Percentiles rank a stretch among this genome's conserved stretches.
These are phyloP conservation scores for Vulpes ferrilata DNA, from an alignment of 2,113 vertebrate species.

Conservation along the genomic window DNA sequence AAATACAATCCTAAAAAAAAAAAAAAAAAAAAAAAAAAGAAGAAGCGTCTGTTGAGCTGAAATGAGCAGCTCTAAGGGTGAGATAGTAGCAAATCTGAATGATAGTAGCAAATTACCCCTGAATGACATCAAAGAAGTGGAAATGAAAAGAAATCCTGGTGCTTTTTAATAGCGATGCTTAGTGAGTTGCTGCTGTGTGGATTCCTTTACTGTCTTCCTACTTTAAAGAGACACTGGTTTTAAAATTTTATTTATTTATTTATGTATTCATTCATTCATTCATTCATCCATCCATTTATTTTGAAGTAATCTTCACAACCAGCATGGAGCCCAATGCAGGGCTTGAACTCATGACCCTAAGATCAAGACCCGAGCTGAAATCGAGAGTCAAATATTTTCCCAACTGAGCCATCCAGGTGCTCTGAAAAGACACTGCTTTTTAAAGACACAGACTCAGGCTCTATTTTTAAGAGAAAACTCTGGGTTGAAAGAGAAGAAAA, in stretches of 20 bases:
- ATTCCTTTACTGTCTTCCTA: neutral
- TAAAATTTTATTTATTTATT: too few relatives aligned
- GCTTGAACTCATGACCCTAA: neutral
- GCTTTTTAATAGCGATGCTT: neutral
- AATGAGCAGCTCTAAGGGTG: conserved; percentile 11
- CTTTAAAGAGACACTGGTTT: neutral
- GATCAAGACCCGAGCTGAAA: too few relatives aligned
- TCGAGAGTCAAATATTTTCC: too few relatives aligned
- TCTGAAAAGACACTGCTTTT: neutral
- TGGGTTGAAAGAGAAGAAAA: conserved; percentile 38
- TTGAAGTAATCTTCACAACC: neutral
- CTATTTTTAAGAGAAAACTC: conserved; percentile 35
- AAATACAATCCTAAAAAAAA: too few relatives aligned
- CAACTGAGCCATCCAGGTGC: too few relatives aligned
- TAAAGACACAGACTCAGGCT: neutral
- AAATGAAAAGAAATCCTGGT: conserved; percentile 2
- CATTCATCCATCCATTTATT: neutral
- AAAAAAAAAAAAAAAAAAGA: too few relatives aligned
- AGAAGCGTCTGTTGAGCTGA: neutral
- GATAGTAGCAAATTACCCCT: conserved; percentile 1
- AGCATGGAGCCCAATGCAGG: neutral
- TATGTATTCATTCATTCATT: too few relatives aligned
- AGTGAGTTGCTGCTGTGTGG: neutral
- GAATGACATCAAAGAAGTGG: neutral
- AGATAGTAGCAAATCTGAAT: neutral